Evolutionary conservation across 1,140 invertebrate species (phyloP).

Genomic region (Musca vetustissima): DNA sequence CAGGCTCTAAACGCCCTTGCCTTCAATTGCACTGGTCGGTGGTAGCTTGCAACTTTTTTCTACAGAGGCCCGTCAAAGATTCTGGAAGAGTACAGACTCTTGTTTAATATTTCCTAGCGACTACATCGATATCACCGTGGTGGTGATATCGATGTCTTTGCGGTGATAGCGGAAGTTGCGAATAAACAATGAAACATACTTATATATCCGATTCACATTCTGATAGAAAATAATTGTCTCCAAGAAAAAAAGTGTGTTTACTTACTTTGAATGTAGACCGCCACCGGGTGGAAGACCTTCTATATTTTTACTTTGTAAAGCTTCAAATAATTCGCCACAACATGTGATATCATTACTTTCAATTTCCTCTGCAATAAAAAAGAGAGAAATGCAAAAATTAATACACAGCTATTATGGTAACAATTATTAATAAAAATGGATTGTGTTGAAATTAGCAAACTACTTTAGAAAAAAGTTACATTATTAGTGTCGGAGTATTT

Average conservation of each 20-base stretch:
- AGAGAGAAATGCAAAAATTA: slow-evolving; percentile 18
- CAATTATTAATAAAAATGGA: background rate
- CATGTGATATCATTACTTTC: slow-evolving; percentile 40
- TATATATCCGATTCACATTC: no score
- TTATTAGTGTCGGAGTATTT: background rate
- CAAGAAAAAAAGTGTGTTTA: background rate
- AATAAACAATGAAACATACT: no score
- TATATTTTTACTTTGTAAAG: slow-evolving; percentile 46
- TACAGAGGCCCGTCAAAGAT: no score
- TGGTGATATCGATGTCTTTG: no score
- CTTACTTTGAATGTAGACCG: slow-evolving; percentile 52
- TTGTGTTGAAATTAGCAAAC: slow-evolving; percentile 1
- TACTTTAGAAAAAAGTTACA: slow-evolving; percentile 21
- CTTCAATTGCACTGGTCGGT: no score
- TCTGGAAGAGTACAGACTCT: no score
- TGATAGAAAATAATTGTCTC: no score
- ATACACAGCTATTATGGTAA: background rate
- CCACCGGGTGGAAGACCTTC: slow-evolving; percentile 54
- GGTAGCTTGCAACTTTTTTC: no score
- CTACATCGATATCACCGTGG: no score
- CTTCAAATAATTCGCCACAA: slow-evolving; percentile 47
- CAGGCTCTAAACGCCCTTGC: no score
- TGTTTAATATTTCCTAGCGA: no score
- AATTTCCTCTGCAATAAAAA: slow-evolving; percentile 47
- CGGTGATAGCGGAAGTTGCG: no score